Conservation (phyloP, 1,140 invertebrate genomes). For the Muscidifurax raptorellus region DNA sequence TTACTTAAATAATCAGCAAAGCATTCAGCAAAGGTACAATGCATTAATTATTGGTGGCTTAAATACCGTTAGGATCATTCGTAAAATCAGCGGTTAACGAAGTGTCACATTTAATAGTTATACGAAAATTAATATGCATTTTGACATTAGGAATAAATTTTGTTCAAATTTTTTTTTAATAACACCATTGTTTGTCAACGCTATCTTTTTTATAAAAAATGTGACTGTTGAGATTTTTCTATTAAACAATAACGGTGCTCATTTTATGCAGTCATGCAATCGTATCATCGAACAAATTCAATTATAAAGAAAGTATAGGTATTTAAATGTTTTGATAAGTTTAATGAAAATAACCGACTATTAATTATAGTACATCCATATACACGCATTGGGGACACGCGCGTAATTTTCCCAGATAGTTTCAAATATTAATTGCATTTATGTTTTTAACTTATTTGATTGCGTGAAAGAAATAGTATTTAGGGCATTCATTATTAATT, state of each 20-base stretch:
- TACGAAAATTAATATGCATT: neutral
- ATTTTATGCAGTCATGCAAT: neutral
- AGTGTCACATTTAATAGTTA: neutral
- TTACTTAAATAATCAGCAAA: neutral
- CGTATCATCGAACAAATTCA: constrained; percentile 15
- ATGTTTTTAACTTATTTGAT: constrained; percentile 19
- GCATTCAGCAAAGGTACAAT: constrained; percentile 1
- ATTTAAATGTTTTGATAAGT: constrained; percentile 15
- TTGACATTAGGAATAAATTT: neutral
- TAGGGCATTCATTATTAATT: constrained; percentile 13
- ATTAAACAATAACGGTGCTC: constrained; percentile 2
- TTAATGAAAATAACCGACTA: neutral
- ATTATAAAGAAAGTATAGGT: constrained; percentile 5
- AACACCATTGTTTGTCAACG: neutral
- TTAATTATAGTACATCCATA: neutral
- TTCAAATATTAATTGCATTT: constrained; percentile 12
- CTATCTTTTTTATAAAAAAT: neutral
- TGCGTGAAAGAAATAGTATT: constrained; percentile 17
- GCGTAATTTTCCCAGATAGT: neutral
- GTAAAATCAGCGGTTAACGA: neutral
- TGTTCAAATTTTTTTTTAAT: neutral
- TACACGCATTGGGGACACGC: neutral
- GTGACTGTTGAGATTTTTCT: constrained; percentile 4
- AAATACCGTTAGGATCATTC: neutral
- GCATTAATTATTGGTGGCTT: neutral